phyloP scores from a whole-genome alignment of 2,113 vertebrate genomes.

The Barnardius zonarius region DNA sequence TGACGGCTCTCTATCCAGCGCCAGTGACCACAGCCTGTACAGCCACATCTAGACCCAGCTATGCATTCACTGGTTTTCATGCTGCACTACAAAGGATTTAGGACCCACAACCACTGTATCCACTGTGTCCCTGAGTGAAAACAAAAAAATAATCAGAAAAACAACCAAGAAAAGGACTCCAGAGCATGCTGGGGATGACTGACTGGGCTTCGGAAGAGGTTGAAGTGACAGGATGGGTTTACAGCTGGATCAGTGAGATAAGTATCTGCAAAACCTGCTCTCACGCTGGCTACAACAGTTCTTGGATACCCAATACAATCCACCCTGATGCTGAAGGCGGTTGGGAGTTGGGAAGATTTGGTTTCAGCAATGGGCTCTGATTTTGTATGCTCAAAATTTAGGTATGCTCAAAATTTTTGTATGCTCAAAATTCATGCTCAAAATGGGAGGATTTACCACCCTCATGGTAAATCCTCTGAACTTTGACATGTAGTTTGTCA shows the following conservation, averaged over 20 bases:
- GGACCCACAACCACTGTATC: background rate
- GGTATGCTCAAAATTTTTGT: background rate
- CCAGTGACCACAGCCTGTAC: fast-evolving
- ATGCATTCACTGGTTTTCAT: fast-evolving
- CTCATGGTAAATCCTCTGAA: background rate
- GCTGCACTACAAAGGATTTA: background rate
- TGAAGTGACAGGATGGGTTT: fast-evolving
- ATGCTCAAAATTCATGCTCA: background rate
- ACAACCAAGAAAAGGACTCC: background rate
- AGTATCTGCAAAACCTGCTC: background rate
- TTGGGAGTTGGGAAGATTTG: background rate
- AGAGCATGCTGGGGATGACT: background rate
- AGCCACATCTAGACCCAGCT: background rate
- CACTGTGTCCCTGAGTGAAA: background rate
- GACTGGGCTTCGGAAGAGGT: fast-evolving
- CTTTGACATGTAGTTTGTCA: background rate
- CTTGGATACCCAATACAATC: background rate
- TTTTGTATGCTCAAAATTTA: background rate
- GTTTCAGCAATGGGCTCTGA: background rate
- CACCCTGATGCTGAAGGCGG: background rate
- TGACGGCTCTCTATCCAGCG: background rate
- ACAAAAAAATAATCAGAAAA: too few species aligned
- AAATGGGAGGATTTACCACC: too few species aligned
- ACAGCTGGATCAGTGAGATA: background rate
- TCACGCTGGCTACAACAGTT: background rate